Evolutionary conservation across 2,113 vertebrate genomes (phyloP), one percentile per base, ranked within the genome.

Genomic region (Aegotheles bennettii): DNA sequence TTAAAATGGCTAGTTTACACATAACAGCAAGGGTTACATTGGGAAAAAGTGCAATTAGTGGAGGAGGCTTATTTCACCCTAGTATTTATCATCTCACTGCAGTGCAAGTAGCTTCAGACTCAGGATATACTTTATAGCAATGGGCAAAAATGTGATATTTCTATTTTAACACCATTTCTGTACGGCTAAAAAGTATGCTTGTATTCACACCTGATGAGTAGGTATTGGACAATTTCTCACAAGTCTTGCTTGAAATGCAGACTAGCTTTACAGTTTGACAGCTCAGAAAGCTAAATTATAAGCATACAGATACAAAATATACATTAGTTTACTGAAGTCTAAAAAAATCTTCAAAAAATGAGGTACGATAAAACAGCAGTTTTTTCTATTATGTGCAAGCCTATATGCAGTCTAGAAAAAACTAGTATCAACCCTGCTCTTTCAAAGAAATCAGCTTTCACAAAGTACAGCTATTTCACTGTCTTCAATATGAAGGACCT

Each of bases 401-500:
- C 88, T 83, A 71, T 51, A 71, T 51, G 94, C 68, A 51, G 48
- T 75, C 64, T 95, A 92, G 86, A 86, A 94, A 91, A 97, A 87
- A 64, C 40, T 84, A 95, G 79, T 26, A 91, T 82, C 48, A 93
- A 69, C 38, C 12, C 40, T 91, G 76, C 94, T 96, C 59, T 97
- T 94, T 68, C 63, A 86, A 92, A 94, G 65, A 84, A 75, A 95
- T 80, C 24, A 82, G 79, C 93, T 95, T 93, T 85, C 73, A 79
- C 45, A 77, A 92, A 90, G 74, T 91, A 59, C 60, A 95, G 68
- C 75, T 93, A 89, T 85, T 48, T 87, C 59, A 91, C 73, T 50
- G 43, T 96, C 97, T 98, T 98, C 97, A 98, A 98, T 97, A 97
- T 97, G 97, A 98, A 98, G 97, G 96, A 98, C 79, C 77, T 93